Evolutionary conservation across 2,888 invertebrate genomes (phyloP), one percentile per base, ranked within the genome.

Genomic region (Plagodis dolabraria): DNA sequence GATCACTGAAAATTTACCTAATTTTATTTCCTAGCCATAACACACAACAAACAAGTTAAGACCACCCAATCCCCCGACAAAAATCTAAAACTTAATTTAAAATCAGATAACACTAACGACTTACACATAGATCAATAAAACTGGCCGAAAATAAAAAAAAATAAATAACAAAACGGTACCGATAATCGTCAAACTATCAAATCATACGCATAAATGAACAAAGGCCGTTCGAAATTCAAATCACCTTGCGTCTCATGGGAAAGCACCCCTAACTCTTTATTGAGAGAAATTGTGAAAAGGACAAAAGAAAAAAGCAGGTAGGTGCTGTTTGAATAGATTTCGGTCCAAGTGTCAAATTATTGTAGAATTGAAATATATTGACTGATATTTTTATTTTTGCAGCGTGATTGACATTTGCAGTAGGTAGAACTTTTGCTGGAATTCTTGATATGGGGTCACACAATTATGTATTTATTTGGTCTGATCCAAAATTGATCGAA

Each of bases 241-340:
- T 46, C 72, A 72, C 68, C 72, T 72, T 70, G 69, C 68, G 56
- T 58, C 70, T 60, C 67, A 63, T 66, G 71, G 64, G 72, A 68
- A 68, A 64, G 47, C 52, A 47, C 35, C 62, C 58, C 47, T 10
- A 60, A 63, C 64, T 62, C 61, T 66, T 66, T 57, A 58, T 61
- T 49, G 47, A 45, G 52, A 59, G 60, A 60, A 60, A 67, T 60
- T 58, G 60, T 59, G 59, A 58, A 64, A 60, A 57, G 55, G 47
- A 55, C 47, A 47, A 60, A 12, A 34, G 47, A 33, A 38, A 22
- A 34, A 33, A 11, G 65, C 61, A 64, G 65, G 63, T 67, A 70
- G 51, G 10, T 6, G 12, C 5, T 6, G 36, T 43, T 51, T 47
- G 42, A 36, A 47, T 38, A 43, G 43, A 22, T 47, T 35, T 38